Evolutionary conservation across 2,888 invertebrate genomes (phyloP).

Genomic region (Lapara coniferarum): DNA sequence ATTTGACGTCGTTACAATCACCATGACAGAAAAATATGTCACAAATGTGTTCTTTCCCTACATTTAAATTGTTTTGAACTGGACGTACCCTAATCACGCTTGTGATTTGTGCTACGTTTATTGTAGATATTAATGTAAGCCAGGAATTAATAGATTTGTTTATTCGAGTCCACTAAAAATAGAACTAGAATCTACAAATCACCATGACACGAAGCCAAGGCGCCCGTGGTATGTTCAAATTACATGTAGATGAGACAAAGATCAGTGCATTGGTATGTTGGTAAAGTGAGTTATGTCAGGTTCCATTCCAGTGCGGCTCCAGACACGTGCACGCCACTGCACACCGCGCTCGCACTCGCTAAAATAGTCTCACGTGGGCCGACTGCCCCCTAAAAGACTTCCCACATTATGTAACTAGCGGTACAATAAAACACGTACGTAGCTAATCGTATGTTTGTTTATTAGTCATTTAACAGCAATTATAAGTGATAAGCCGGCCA

Average conservation of each 20-base stretch:
- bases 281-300: background rate
- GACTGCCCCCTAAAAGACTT: constrained; percentile 15
- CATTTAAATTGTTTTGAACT: background rate
- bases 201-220: background rate
- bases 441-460: constrained; percentile 49
- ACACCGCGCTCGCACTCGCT: constrained; percentile 24
- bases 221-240: no score
- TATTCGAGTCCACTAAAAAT: constrained; percentile 1
- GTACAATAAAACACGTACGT: constrained; percentile 37
- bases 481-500: constrained; percentile 68
- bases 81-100: background rate
- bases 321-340: constrained; percentile 26
- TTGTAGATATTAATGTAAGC: background rate
- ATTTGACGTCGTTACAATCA: no score
- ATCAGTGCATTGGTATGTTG: background rate
- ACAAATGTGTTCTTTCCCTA: background rate
- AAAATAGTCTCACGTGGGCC: constrained; percentile 33
- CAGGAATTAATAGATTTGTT: constrained; percentile 2
- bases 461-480: constrained; percentile 75
- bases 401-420: constrained; percentile 31
- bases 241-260: background rate
- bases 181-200: background rate
- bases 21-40: no score
- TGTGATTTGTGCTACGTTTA: background rate
- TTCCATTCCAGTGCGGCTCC: constrained; percentile 25